Conservation (phyloP, 2,797 vertebrate genomes). For the Acipenser ruthenus region DNA sequence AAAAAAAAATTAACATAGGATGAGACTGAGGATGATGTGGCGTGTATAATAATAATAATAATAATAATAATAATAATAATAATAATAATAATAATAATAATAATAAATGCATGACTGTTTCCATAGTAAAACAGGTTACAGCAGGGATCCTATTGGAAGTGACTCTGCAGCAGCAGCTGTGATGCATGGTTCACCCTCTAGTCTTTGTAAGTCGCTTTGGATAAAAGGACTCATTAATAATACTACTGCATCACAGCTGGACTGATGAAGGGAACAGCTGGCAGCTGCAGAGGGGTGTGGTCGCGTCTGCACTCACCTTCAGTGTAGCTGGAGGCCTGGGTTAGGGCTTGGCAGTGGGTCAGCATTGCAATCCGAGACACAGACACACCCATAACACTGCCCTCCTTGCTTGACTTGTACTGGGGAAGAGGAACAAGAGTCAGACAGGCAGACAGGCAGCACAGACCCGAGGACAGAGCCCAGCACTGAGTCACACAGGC, state of each 20-base stretch:
- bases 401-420: slow-evolving; percentile 97
- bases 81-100: too few species aligned
- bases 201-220: too few species aligned
- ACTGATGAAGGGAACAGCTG: background rate
- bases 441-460: background rate
- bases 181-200: too few species aligned
- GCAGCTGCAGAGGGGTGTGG: background rate
- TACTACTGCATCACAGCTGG: background rate
- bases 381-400: slow-evolving; percentile 95
- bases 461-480: background rate
- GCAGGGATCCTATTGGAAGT: too few species aligned
- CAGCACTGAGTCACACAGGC: background rate
- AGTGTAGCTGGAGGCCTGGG: slow-evolving; percentile 94
- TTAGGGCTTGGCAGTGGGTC: slow-evolving; percentile 90
- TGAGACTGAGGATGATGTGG: too few species aligned
- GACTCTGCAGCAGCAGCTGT: background rate
- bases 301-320: slow-evolving; percentile 66
- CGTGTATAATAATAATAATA: too few species aligned
- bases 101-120: too few species aligned
- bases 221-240: too few species aligned
- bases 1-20: background rate
- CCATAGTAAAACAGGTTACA: too few species aligned
- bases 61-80: too few species aligned
- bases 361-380: slow-evolving; percentile 92
- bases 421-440: slow-evolving; percentile 29